Conservation (phyloP, 2,797 vertebrate genomes). For the Neosalanx taihuensis region DNA sequence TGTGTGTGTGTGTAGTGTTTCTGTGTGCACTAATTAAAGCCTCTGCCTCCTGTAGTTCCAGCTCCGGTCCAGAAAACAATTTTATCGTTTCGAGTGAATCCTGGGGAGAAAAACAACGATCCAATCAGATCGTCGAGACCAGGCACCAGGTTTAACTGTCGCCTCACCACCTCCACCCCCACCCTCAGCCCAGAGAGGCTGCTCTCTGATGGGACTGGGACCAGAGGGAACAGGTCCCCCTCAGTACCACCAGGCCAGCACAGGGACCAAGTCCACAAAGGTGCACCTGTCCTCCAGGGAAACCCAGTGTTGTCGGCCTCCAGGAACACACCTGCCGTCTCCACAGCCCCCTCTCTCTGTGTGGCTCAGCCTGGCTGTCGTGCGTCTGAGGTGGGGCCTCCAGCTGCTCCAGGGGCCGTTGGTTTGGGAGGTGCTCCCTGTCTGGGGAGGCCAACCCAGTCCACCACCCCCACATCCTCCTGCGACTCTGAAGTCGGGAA, state of each 20-base stretch:
- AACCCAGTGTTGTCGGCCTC: neutral
- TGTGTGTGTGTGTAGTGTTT: no score
- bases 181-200: conserved; percentile 56
- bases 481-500: neutral
- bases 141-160: conserved; percentile 55
- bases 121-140: conserved; percentile 24
- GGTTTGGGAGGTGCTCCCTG: neutral
- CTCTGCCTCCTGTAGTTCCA: neutral
- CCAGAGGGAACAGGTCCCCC: conserved; percentile 8
- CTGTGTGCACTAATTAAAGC: neutral
- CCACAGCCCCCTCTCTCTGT: neutral
- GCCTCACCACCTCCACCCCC: conserved; percentile 62
- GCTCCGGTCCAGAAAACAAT: conserved; percentile 60
- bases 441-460: neutral
- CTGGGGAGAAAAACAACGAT: conserved; percentile 24
- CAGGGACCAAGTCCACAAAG: conserved; percentile 1
- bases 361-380: neutral
- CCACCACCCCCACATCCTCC: neutral
- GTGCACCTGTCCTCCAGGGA: conserved; percentile 2
- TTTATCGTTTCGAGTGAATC: conserved; percentile 28
- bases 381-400: neutral
- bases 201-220: neutral
- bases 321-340: neutral
- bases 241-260: conserved; percentile 9
- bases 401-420: neutral